Evolutionary conservation across 2,113 vertebrate species (phyloP).

Genomic region (Oxyura jamaicensis): DNA sequence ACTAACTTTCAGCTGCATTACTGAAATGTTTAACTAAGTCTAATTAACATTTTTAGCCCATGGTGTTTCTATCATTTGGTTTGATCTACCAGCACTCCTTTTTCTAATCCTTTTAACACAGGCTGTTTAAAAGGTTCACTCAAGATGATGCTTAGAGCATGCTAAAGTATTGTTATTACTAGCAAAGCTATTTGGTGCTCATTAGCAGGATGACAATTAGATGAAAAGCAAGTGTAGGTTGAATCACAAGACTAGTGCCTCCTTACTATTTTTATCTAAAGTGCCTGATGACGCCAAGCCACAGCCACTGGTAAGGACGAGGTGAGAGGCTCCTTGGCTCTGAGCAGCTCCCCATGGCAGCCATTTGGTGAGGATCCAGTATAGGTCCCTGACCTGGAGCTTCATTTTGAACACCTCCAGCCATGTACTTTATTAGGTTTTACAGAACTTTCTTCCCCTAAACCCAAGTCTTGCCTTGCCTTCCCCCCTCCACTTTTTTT

Average conservation of each 20-base stretch:
- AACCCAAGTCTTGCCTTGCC: not conserved
- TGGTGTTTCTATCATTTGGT: not conserved
- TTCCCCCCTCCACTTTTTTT: not conserved
- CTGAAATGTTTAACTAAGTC: not conserved
- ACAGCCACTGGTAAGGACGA: not conserved
- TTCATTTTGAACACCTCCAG: not conserved
- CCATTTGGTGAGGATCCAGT: not conserved
- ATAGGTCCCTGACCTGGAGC: not conserved
- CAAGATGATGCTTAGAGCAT: not conserved
- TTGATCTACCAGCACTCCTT: not conserved
- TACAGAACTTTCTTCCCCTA: not conserved
- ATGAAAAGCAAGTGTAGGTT: not conserved
- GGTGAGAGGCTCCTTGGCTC: not conserved
- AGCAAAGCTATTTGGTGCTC: not conserved
- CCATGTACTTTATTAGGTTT: not conserved
- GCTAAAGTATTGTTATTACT: not conserved
- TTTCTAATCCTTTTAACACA: not conserved
- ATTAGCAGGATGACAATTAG: conserved; percentile 4
- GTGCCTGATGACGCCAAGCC: not conserved
- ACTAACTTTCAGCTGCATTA: not conserved
- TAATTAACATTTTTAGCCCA: not conserved
- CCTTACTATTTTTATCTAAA: not conserved
- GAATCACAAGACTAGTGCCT: not conserved
- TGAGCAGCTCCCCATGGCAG: not conserved
- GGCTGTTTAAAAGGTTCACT: not conserved